Evolutionary conservation across 2,888 invertebrate species (phyloP).

Genomic region (Cylloceria caligata): DNA sequence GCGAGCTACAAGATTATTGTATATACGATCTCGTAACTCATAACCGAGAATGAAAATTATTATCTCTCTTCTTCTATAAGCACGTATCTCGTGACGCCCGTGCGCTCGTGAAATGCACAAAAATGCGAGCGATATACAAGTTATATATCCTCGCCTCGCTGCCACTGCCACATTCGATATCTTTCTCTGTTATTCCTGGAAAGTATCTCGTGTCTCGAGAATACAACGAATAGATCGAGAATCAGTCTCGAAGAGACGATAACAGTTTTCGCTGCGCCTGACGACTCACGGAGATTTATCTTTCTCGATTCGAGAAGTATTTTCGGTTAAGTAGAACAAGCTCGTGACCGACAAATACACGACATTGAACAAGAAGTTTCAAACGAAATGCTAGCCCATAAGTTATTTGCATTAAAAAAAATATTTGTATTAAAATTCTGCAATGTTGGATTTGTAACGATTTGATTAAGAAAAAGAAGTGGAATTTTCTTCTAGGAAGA

Average conservation of each 20-base stretch:
- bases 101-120: constrained; percentile 29
- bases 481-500: neutral
- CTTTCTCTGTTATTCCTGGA: constrained; percentile 23
- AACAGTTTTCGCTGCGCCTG: constrained; percentile 16
- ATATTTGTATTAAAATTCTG: neutral
- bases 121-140: constrained; percentile 19
- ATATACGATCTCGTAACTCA: constrained; percentile 56
- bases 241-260: neutral
- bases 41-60: constrained; percentile 48
- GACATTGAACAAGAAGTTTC: constrained; percentile 6
- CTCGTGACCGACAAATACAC: constrained; percentile 22
- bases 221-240: neutral
- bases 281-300: constrained; percentile 25
- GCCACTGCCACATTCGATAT: neutral
- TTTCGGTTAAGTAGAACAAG: constrained; percentile 31
- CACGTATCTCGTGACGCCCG: neutral
- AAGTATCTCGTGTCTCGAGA: constrained; percentile 31
- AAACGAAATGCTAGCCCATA: neutral
- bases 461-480: constrained; percentile 14
- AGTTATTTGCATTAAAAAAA: neutral
- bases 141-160: neutral
- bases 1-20: constrained; percentile 41
- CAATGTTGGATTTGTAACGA: neutral
- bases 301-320: constrained; percentile 22
- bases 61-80: neutral